Conservation (phyloP, 2,113 vertebrate species). For the Synchiropus splendidus region DNA sequence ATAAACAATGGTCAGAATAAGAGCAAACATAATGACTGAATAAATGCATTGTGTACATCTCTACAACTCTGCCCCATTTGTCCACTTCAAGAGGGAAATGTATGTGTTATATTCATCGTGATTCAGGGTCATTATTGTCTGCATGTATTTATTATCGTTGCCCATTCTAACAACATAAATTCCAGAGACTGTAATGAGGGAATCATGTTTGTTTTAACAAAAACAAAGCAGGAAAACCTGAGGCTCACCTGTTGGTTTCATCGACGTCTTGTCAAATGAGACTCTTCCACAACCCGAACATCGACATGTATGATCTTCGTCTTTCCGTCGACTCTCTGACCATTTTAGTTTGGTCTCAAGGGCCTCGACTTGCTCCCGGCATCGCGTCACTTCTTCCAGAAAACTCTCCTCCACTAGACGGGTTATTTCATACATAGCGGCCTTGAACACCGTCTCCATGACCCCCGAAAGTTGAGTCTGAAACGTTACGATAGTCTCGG, state of each 20-base stretch:
- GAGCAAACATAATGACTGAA: too few relatives aligned
- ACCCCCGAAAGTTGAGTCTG: conserved; percentile 70
- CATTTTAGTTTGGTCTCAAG: conserved; percentile 58
- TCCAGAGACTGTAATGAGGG: too few relatives aligned
- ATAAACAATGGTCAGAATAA: too few relatives aligned
- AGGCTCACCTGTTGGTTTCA: conserved; percentile 35
- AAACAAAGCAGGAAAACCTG: background rate
- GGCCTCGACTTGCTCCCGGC: conserved; percentile 62
- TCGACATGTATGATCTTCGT: conserved; percentile 27
- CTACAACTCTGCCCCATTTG: too few relatives aligned
- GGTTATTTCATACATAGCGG: conserved; percentile 72
- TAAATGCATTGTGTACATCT: too few relatives aligned
- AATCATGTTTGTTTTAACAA: too few relatives aligned
- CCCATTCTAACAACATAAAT: too few relatives aligned
- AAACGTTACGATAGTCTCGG: conserved; percentile 58
- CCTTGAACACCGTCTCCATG: conserved; percentile 72
- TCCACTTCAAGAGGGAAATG: too few relatives aligned
- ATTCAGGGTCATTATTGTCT: too few relatives aligned
- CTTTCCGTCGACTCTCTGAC: conserved; percentile 49
- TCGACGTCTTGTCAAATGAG: conserved; percentile 3
- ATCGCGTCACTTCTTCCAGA: conserved; percentile 61
- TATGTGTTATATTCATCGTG: too few relatives aligned
- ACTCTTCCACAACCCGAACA: conserved; percentile 50
- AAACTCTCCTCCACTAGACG: conserved; percentile 68
- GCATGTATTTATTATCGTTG: too few relatives aligned